Evolutionary conservation across 1,140 invertebrate species (phyloP).

Genomic region (Eciton burchellii): DNA sequence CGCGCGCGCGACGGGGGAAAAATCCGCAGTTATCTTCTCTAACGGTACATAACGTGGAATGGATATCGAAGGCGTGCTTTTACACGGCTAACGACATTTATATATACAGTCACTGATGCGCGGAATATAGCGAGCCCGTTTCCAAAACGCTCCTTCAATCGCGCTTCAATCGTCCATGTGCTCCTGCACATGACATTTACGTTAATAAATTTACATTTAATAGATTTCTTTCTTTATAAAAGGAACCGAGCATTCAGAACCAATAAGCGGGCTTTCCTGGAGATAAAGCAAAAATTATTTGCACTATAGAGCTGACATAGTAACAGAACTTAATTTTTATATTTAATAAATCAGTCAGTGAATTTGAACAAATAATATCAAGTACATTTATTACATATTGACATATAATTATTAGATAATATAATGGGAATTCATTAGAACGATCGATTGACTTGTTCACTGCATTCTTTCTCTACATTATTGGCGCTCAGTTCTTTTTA

Average conservation of each 20-base stretch:
- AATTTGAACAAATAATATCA: background rate
- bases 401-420: constrained; percentile 7
- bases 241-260: constrained; percentile 36
- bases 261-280: background rate
- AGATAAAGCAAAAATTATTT: background rate
- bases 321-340: background rate
- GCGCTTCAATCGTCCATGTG: constrained; percentile 34
- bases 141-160: constrained; percentile 32
- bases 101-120: constrained; percentile 45
- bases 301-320: background rate
- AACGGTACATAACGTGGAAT: constrained; percentile 68
- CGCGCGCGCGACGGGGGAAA: constrained; percentile 35
- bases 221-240: constrained; percentile 43
- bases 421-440: background rate
- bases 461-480: background rate
- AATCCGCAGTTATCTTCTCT: constrained; percentile 49
- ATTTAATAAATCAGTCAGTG: background rate
- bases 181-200: constrained; percentile 21
- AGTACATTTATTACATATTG: constrained; percentile 17
- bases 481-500: constrained; percentile 26
- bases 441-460: background rate
- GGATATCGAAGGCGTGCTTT: constrained; percentile 66
- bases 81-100: constrained; percentile 64
- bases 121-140: constrained; percentile 58
- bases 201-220: constrained; percentile 10